Percentiles rank a stretch among this genome's conserved stretches.
Conservation (phyloP, 2,797 vertebrate genomes). For the Enteromius anoplus region DNA sequence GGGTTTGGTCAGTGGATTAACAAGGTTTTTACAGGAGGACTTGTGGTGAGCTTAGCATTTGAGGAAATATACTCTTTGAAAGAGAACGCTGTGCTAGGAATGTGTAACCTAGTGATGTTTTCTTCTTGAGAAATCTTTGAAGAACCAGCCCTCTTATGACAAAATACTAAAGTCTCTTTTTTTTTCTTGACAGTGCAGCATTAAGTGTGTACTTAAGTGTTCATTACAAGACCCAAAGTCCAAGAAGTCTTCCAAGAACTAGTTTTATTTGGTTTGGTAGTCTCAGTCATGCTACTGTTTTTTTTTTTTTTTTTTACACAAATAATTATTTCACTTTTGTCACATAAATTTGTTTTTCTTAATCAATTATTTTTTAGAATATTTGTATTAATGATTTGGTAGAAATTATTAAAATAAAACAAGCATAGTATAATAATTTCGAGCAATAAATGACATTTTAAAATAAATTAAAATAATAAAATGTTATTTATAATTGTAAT, state of each 20-base stretch:
- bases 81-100: slow-evolving; percentile 1
- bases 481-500: too few relatives aligned
- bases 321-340: not conserved
- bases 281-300: not conserved
- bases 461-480: too few relatives aligned
- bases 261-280: not conserved
- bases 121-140: not conserved
- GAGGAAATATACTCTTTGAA: slow-evolving; percentile 30
- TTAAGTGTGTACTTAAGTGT: not conserved
- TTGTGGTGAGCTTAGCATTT: slow-evolving; percentile 33
- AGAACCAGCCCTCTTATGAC: not conserved
- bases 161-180: not conserved
- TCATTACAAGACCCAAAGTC: not conserved
- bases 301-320: not conserved
- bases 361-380: not conserved
- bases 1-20: slow-evolving; percentile 52
- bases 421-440: too few relatives aligned
- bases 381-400: not conserved
- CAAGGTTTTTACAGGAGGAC: slow-evolving; percentile 32
- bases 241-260: not conserved
- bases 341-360: not conserved
- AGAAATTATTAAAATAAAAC: too few relatives aligned
- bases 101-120: slow-evolving; percentile 9
- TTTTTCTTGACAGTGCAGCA: not conserved
- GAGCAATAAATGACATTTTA: too few relatives aligned